A percentile compares a stretch with the other conserved stretches of the same genome.
phyloP scores from a whole-genome alignment of 2,888 invertebrate genomes.

The Sturmia bella region DNA sequence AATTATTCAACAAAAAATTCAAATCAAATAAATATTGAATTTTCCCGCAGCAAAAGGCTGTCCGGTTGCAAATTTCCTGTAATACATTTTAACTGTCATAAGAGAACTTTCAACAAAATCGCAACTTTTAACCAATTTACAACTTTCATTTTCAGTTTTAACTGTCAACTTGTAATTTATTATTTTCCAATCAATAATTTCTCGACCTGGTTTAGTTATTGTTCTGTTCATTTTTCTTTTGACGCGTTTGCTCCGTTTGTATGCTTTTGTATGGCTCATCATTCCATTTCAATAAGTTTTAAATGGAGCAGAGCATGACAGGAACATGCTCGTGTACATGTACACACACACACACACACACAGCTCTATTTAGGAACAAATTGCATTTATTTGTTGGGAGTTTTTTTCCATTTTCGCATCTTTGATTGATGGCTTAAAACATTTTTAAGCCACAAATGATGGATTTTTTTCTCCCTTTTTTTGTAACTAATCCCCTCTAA shows the following conservation, averaged over 20 bases:
- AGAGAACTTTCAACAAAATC: background rate
- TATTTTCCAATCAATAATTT: constrained; percentile 59
- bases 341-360: background rate
- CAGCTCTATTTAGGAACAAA: constrained; percentile 43
- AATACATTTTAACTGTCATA: background rate
- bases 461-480: constrained; percentile 36
- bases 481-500: background rate
- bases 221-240: constrained; percentile 1
- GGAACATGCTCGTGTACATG: background rate
- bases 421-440: constrained; percentile 60
- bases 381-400: constrained; percentile 8
- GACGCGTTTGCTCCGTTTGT: constrained; percentile 10
- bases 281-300: constrained; percentile 42
- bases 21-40: too few relatives aligned
- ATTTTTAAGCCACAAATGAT: constrained; percentile 49
- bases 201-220: constrained; percentile 52
- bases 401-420: background rate
- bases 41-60: too few relatives aligned
- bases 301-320: constrained; percentile 13
- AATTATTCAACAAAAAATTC: too few relatives aligned
- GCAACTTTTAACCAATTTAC: background rate
- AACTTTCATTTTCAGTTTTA: constrained; percentile 45
- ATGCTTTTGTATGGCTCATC: constrained; percentile 34
- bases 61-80: background rate
- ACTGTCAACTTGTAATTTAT: constrained; percentile 36